Evolutionary conservation across 2,113 vertebrate genomes (phyloP).

Genomic region (Silurus glanis): DNA sequence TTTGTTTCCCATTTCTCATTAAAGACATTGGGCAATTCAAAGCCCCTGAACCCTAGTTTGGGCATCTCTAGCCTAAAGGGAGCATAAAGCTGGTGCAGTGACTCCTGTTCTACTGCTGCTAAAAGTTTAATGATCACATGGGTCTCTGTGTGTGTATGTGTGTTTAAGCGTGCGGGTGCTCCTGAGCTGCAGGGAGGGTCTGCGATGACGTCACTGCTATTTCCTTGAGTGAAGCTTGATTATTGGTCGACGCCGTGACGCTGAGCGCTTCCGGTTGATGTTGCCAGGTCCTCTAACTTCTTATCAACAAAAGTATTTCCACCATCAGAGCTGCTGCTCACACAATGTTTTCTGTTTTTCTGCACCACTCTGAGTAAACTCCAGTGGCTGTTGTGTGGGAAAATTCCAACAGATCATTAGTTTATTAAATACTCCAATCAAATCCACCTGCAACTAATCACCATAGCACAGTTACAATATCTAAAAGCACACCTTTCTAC

Average conservation of each 20-base stretch:
- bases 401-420: background rate
- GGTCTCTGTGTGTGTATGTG: background rate
- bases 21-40: too few species aligned
- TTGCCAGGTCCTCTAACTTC: background rate
- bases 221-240: background rate
- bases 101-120: background rate
- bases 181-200: background rate
- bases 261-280: background rate
- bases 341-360: background rate
- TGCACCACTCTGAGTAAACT: background rate
- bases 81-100: background rate
- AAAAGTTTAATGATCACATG: background rate
- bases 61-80: background rate
- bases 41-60: too few species aligned
- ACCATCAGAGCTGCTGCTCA: background rate
- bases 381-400: background rate
- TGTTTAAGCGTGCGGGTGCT: background rate
- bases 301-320: background rate
- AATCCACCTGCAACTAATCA: too few species aligned
- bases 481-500: too few species aligned
- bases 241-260: background rate
- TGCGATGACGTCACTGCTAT: background rate
- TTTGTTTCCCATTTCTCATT: too few species aligned
- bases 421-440: too few species aligned
- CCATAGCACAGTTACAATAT: too few species aligned